A percentile compares a stretch with the other conserved stretches of the same genome.
Conservation (phyloP, 2,888 invertebrate genomes). For the Neocrepidodera transversa region DNA sequence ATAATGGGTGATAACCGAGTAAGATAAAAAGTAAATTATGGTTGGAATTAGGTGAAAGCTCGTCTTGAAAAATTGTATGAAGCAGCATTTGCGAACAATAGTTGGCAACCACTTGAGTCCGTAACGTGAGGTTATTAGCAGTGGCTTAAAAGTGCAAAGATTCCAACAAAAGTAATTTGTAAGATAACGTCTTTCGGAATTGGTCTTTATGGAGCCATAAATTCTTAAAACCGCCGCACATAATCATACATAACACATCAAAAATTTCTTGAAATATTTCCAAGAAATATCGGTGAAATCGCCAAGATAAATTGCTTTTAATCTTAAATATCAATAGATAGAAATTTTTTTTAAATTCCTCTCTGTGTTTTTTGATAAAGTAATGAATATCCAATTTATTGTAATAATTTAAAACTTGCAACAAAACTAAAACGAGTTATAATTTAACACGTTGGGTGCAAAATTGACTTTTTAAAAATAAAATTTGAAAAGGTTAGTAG, state of each 20-base stretch:
- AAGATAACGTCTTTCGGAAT: constrained; percentile 16
- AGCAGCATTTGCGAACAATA: constrained; percentile 23
- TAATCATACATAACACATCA: constrained; percentile 14
- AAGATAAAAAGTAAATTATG: constrained; percentile 16
- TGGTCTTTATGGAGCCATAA: constrained; percentile 16
- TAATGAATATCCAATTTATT: no score
- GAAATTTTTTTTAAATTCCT: no score
- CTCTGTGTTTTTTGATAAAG: no score
- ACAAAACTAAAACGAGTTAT: no score
- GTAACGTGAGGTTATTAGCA: constrained; percentile 17
- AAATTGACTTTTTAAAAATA: no score
- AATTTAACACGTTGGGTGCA: no score
- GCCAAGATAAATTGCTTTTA: no score
- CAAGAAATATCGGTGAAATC: neutral
- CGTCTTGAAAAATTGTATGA: constrained; percentile 21
- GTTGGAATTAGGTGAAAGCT: constrained; percentile 15
- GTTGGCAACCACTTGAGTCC: constrained; percentile 20
- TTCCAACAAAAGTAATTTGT: constrained; percentile 25
- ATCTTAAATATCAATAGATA: no score
- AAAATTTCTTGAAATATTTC: constrained; percentile 7
- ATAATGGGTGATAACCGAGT: constrained; percentile 14
- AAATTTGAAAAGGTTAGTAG: no score
- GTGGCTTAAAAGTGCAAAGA: constrained; percentile 14
- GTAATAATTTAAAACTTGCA: no score
- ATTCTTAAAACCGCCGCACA: constrained; percentile 5